Percentiles rank a stretch among this genome's conserved stretches.
Conservation (phyloP, 1,140 invertebrate genomes). For the Papilio polytes region DNA sequence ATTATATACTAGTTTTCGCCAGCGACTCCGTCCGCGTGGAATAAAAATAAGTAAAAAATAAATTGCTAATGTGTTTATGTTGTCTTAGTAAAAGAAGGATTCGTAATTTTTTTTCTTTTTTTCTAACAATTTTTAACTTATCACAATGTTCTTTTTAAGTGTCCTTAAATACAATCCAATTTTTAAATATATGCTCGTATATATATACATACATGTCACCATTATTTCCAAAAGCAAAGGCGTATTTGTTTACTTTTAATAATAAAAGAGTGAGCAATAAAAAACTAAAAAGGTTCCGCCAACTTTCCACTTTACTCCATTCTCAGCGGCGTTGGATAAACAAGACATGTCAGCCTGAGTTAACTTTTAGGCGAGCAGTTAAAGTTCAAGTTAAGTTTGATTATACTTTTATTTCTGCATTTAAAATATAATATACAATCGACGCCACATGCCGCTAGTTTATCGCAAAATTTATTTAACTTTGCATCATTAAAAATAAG, state of each 20-base stretch:
- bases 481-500: too few relatives aligned
- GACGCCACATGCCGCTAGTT: neutral
- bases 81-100: too few relatives aligned
- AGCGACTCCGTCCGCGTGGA: too few relatives aligned
- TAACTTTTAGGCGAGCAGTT: slow-evolving; percentile 3
- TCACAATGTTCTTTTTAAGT: too few relatives aligned
- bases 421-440: neutral
- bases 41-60: too few relatives aligned
- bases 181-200: too few relatives aligned
- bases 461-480: neutral
- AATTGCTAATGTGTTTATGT: too few relatives aligned
- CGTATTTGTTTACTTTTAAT: neutral
- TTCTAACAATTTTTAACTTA: too few relatives aligned
- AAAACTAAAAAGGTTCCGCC: neutral
- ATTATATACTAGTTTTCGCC: too few relatives aligned
- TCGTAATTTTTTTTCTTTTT: too few relatives aligned
- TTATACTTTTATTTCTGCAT: neutral
- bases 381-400: neutral
- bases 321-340: slow-evolving; percentile 6
- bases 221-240: neutral
- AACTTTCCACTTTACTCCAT: slow-evolving; percentile 10
- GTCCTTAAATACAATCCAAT: too few relatives aligned
- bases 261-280: neutral
- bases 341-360: neutral
- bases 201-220: too few relatives aligned